Percentiles rank a stretch among this genome's conserved stretches.
Conservation (phyloP, 2,888 invertebrate species). For the Nemotelus pantherinus region DNA sequence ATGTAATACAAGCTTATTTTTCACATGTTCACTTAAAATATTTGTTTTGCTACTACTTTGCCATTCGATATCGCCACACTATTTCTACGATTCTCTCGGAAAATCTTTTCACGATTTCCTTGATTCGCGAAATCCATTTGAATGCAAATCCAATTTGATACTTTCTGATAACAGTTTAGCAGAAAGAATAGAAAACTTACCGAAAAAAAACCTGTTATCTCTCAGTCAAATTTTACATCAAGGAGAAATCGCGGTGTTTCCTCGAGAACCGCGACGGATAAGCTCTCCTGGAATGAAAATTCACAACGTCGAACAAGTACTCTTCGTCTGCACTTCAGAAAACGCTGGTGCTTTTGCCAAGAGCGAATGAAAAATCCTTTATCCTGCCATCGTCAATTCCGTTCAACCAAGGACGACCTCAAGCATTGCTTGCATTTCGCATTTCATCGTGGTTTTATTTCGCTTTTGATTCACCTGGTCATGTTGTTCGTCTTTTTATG, state of each 20-base stretch:
- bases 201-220: too few relatives aligned
- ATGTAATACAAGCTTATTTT: too few relatives aligned
- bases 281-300: background rate
- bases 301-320: background rate
- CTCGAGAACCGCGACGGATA: background rate
- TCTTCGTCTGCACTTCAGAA: background rate
- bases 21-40: too few relatives aligned
- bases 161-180: too few relatives aligned
- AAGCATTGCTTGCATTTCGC: background rate
- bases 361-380: background rate
- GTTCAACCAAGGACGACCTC: background rate
- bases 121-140: too few relatives aligned
- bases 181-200: too few relatives aligned
- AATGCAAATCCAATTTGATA: too few relatives aligned
- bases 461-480: conserved; percentile 9
- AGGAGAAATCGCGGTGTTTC: background rate
- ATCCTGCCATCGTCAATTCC: background rate
- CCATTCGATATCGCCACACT: too few relatives aligned
- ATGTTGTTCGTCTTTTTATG: background rate
- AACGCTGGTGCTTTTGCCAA: conserved; percentile 2
- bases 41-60: too few relatives aligned
- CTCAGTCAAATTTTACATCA: too few relatives aligned
- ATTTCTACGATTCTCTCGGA: too few relatives aligned
- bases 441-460: conserved; percentile 8
- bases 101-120: too few relatives aligned